Percentiles rank a stretch among this genome's conserved stretches.
Conservation (phyloP, 1,140 invertebrate genomes). For the Drosophila teissieri region DNA sequence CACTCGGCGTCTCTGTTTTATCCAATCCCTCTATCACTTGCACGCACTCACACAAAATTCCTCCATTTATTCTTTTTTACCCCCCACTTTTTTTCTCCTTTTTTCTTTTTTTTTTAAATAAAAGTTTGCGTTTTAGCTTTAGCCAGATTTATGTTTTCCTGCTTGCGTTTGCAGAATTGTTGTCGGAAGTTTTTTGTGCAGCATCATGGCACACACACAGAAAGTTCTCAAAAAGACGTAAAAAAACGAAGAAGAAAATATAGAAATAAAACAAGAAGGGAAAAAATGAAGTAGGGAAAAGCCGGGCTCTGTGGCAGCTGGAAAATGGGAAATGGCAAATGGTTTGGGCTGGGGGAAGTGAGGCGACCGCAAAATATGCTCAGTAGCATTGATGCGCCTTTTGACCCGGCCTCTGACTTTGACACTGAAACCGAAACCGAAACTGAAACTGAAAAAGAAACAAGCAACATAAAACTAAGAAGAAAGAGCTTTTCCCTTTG, state of each 20-base stretch:
- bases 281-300: slow-evolving; percentile 5
- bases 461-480: slow-evolving; percentile 2
- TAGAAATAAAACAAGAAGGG: slow-evolving; percentile 7
- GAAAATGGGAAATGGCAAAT: slow-evolving; percentile 35
- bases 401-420: slow-evolving; percentile 49
- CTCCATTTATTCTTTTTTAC: slow-evolving; percentile 21
- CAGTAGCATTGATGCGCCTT: slow-evolving; percentile 64
- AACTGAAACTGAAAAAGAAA: slow-evolving; percentile 3
- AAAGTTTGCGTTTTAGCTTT: slow-evolving; percentile 83
- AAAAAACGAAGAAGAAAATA: slow-evolving; percentile 3
- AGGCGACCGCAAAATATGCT: slow-evolving; percentile 59
- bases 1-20: slow-evolving; percentile 10
- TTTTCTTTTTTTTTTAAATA: slow-evolving; percentile 66
- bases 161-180: slow-evolving; percentile 82
- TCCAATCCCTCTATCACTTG: slow-evolving; percentile 65
- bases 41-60: slow-evolving; percentile 59
- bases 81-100: slow-evolving; percentile 2
- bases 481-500: slow-evolving; percentile 40
- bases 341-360: not conserved
- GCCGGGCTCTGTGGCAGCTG: slow-evolving; percentile 32
- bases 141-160: slow-evolving; percentile 83
- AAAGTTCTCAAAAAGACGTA: slow-evolving; percentile 51
- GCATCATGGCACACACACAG: slow-evolving; percentile 70
- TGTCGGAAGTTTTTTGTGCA: slow-evolving; percentile 82
- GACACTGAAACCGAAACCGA: slow-evolving; percentile 22